Conservation (phyloP, 35 echinoderm and acorn worm species). For the Ophioderma brevispina region DNA sequence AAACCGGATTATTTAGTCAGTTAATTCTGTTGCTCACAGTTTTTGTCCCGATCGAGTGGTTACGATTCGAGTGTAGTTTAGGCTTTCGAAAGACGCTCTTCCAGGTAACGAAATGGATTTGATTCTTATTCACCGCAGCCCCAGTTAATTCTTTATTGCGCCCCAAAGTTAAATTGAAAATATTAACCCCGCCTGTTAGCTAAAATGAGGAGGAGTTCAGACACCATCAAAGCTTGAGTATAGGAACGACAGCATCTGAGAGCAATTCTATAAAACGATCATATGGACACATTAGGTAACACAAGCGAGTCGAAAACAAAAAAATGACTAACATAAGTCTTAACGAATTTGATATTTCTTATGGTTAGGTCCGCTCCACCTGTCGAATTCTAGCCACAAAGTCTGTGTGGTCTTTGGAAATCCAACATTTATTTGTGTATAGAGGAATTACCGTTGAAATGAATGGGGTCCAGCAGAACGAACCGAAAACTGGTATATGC, state of each 20-base stretch:
- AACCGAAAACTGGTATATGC: background rate
- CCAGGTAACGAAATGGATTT: too few relatives aligned
- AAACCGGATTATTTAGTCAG: too few relatives aligned
- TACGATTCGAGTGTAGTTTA: too few relatives aligned
- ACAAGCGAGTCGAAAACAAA: background rate
- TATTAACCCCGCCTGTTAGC: background rate
- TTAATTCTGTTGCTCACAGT: too few relatives aligned
- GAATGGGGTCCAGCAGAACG: background rate
- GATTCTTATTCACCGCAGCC: background rate
- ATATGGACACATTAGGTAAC: background rate
- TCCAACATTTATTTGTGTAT: background rate
- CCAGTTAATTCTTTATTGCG: background rate
- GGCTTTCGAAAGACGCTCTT: too few relatives aligned
- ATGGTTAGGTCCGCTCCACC: background rate
- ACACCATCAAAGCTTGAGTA: background rate
- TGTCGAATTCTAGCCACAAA: background rate
- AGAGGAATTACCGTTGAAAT: background rate
- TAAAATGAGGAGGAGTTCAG: background rate
- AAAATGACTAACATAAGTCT: background rate
- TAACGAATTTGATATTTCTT: background rate
- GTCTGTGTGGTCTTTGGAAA: background rate
- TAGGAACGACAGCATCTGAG: background rate
- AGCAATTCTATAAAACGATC: background rate
- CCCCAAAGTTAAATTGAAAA: background rate
- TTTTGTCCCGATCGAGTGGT: too few relatives aligned